Evolutionary conservation across 2,888 invertebrate species (phyloP).

Genomic region (Lycocerus yunnanus): DNA sequence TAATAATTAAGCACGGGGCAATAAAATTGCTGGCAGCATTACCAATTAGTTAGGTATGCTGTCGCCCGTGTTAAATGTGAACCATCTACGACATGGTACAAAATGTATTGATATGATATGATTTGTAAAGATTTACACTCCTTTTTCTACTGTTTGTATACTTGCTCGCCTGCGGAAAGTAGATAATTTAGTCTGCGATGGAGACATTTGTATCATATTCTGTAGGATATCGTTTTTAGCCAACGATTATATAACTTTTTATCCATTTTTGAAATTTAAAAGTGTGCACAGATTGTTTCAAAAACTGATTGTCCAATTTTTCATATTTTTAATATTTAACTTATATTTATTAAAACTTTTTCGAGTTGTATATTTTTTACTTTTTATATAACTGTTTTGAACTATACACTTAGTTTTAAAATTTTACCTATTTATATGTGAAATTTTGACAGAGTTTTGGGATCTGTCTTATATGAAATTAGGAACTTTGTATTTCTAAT

Average conservation of each 20-base stretch:
- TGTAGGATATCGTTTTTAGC: conserved; percentile 55
- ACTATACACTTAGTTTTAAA: conserved; percentile 48
- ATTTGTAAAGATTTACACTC: conserved; percentile 58
- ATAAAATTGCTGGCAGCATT: conserved; percentile 41
- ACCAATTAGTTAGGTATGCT: conserved; percentile 25
- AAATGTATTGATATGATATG: conserved; percentile 56
- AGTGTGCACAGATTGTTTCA: conserved; percentile 50
- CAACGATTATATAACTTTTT: conserved; percentile 51
- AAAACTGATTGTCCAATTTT: conserved; percentile 48
- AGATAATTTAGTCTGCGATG: conserved; percentile 44
- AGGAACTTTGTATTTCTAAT: conserved; percentile 13
- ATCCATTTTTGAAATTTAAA: conserved; percentile 49
- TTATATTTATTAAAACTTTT: conserved; percentile 55
- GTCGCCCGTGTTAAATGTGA: conserved; percentile 35
- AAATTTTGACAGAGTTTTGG: conserved; percentile 36
- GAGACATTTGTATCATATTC: conserved; percentile 53
- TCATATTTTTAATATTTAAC: conserved; percentile 53
- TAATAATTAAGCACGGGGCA: conserved; percentile 49
- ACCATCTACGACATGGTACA: conserved; percentile 57
- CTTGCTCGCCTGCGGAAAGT: conserved; percentile 52
- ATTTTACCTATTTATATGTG: conserved; percentile 44
- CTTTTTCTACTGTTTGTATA: conserved; percentile 58
- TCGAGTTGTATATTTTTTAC: conserved; percentile 56
- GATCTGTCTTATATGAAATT: conserved; percentile 23
- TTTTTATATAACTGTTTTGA: conserved; percentile 54